Evolutionary conservation across 2,888 invertebrate species (phyloP), one percentile per base, ranked within the genome.

Genomic region (Temnothorax unifasciatus): DNA sequence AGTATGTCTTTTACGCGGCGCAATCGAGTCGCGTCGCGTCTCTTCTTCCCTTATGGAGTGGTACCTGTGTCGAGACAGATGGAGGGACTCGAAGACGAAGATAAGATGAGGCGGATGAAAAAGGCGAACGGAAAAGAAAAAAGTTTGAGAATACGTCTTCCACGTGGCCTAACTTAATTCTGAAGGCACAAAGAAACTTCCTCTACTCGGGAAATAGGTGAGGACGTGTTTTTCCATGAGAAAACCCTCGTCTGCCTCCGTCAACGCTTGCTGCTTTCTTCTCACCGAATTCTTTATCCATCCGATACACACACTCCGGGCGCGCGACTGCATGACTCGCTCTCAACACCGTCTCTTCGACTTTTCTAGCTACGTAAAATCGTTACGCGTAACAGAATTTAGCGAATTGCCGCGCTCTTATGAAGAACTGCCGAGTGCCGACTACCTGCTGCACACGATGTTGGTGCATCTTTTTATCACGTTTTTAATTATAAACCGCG

Each of bases 101-200:
- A 81, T 73, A 64, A 44, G 77, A 38, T 68, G 66, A 73, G 71
- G 71, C 59, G 77, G 76, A 59, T 11, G 86, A 79, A 71, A 79
- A 79, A 83, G 82, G 54, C 71, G 73, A 61, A 41, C 44, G 75
- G 57, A 54, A 74, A 61, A 61, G 87, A 83, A 82, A 87, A 34
- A 82, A 87, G 90, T 89, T 85, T 61, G 63, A 68, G 84, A 82
- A 86, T 85, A 84, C 88, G 81, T 85, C 86, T 87, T 86, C 85
- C 82, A 88, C 79, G 83, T 83, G 86, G 87, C 87, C 88, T 91
- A 92, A 92, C 90, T 92, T 91, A 88, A 92, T 92, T 92, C n/a
- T 90, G 90, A 90, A 92, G 90, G 92, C 87, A 92, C 92, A 92
- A 92, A 91, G 92, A 92, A 77, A 77, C 69, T 77, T 77, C 41